Percentiles rank a stretch among this genome's conserved stretches.
These are phyloP conservation scores for Miniopterus natalensis DNA, from an alignment of 2,113 vertebrate species.

Conservation along the genomic window DNA sequence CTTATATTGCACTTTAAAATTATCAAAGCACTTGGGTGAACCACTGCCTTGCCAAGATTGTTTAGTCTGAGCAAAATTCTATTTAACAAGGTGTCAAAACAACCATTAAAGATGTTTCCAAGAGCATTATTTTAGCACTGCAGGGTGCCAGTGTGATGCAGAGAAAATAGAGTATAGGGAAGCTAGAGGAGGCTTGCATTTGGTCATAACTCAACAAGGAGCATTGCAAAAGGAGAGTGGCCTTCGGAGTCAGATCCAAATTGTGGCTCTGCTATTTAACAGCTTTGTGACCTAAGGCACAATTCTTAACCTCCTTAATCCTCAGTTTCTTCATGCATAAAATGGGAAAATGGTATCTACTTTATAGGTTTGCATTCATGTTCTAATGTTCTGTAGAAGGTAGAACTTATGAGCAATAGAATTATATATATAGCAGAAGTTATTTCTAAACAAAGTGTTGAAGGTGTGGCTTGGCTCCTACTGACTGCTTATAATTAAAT, in stretches of 20 bases:
- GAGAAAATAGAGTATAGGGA: constrained; percentile 55
- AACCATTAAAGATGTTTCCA: constrained; percentile 78
- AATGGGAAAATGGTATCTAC: constrained; percentile 63
- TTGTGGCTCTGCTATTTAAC: constrained; percentile 57
- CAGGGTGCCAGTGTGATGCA: constrained; percentile 10
- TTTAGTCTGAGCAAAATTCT: constrained; percentile 79
- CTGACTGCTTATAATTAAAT: not conserved
- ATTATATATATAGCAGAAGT: not conserved
- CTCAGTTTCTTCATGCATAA: constrained; percentile 73
- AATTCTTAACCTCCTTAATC: constrained; percentile 70
- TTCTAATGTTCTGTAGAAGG: not conserved
- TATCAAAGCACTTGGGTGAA: constrained; percentile 70
- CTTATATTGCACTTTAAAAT: constrained; percentile 64
- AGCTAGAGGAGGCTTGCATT: not conserved
- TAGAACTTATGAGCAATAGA: not conserved
- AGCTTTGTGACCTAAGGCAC: constrained; percentile 69
- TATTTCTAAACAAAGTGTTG: not conserved
- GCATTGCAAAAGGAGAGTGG: not conserved
- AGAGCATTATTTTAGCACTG: constrained; percentile 77
- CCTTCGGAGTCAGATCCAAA: constrained; percentile 57
- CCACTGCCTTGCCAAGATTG: constrained; percentile 70
- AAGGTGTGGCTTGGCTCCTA: not conserved
- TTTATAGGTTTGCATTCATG: constrained; percentile 14
- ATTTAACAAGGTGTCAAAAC: constrained; percentile 80
- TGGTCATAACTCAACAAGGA: not conserved